These are phyloP conservation scores for Eidolon helvum DNA, from an alignment of 2,113 vertebrate genomes.

Conservation along the genomic window DNA sequence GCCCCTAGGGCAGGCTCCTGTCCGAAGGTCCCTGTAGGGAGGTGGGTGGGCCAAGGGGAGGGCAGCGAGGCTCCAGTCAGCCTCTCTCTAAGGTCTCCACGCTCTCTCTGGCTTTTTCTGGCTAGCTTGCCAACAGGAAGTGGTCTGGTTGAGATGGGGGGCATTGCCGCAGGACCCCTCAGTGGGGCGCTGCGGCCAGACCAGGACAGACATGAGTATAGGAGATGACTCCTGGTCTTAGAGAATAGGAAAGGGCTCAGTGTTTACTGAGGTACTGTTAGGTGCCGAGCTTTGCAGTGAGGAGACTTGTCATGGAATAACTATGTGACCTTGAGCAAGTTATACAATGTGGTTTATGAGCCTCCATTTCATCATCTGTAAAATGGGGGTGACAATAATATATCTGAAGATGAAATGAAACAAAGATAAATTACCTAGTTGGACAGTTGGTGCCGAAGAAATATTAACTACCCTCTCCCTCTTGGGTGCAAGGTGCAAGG, in stretches of 20 bases:
- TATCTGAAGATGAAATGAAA: background rate
- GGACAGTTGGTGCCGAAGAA: background rate
- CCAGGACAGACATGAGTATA: background rate
- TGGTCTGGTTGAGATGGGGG: background rate
- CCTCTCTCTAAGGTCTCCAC: background rate
- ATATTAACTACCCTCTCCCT: background rate
- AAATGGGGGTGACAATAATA: background rate
- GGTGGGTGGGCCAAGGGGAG: background rate
- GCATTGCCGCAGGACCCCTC: background rate
- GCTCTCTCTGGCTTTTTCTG: conserved; percentile 8
- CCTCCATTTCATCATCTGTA: background rate
- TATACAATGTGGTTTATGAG: background rate
- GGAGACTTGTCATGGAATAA: no score
- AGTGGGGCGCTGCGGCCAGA: background rate
- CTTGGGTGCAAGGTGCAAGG: background rate
- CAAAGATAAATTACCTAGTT: background rate
- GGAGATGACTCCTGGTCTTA: background rate
- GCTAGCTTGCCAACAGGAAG: conserved; percentile 8
- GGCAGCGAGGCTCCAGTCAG: background rate
- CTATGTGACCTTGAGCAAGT: background rate
- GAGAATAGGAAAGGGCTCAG: background rate
- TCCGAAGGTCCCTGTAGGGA: background rate
- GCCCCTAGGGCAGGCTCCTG: conserved; percentile 36
- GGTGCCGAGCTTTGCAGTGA: background rate
- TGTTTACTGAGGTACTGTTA: background rate